Evolutionary conservation across 1,140 invertebrate genomes (phyloP).

Genomic region (Archivesica marissinica): DNA sequence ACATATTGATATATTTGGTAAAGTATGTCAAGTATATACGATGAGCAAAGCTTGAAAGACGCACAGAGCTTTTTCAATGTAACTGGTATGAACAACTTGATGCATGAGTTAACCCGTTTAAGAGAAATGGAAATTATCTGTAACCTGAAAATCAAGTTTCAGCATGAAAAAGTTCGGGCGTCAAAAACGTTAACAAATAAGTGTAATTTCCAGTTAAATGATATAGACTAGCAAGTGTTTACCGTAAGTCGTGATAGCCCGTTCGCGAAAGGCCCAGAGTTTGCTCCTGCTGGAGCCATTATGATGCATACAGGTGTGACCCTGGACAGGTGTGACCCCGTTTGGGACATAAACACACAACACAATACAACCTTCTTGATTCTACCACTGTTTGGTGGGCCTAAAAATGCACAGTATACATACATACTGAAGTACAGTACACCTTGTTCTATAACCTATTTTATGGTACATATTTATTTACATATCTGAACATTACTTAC

Average conservation of each 20-base stretch:
- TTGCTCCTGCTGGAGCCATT: not conserved
- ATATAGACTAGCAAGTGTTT: not conserved
- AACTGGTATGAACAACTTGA: slow-evolving; percentile 30
- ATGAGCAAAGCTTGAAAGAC: slow-evolving; percentile 53
- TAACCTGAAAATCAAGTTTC: not conserved
- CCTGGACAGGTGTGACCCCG: no score
- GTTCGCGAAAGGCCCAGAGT: not conserved
- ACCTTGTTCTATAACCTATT: no score
- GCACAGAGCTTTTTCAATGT: slow-evolving; percentile 51
- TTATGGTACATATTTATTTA: no score
- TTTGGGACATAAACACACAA: no score
- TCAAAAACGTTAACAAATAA: not conserved
- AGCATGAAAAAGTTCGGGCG: not conserved
- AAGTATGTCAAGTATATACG: slow-evolving; percentile 55
- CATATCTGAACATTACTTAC: no score
- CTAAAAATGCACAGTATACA: no score
- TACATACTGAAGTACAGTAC: no score
- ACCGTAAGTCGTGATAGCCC: not conserved
- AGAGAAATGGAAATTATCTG: not conserved
- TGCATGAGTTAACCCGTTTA: not conserved
- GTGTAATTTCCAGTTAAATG: not conserved
- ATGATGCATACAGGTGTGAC: no score
- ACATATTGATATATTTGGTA: not conserved
- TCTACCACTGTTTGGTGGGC: no score
- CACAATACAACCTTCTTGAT: no score